These are phyloP conservation scores for Microcebus ravelobensis DNA, from an alignment of 2,113 vertebrate genomes.

Conservation along the genomic window DNA sequence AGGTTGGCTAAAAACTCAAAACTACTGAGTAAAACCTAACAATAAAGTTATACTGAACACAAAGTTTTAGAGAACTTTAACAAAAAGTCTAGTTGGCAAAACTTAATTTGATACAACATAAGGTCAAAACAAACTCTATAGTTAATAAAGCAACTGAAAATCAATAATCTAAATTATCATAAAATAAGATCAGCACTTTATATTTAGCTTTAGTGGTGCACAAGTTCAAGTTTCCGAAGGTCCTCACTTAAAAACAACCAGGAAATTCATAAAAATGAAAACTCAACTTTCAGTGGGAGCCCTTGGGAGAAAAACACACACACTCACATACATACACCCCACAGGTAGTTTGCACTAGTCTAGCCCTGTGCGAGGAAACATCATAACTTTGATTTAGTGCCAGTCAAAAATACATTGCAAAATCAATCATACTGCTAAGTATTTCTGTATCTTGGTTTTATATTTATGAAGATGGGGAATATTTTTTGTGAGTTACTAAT, in stretches of 20 bases:
- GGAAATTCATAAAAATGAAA: background rate
- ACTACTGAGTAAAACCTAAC: background rate
- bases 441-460: background rate
- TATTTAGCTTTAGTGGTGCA: background rate
- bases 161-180: constrained; percentile 12
- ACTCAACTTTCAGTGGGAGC: background rate
- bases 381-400: background rate
- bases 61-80: background rate
- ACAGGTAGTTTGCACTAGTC: background rate
- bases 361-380: background rate
- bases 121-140: background rate
- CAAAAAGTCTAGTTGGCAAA: background rate
- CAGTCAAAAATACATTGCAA: background rate
- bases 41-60: background rate
- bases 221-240: background rate
- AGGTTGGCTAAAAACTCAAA: constrained; percentile 8
- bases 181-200: background rate
- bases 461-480: background rate
- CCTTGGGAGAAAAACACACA: background rate
- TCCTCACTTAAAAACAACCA: background rate
- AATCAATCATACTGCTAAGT: constrained; percentile 9
- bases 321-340: background rate
- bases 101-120: background rate
- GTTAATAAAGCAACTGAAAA: constrained; percentile 26
- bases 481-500: background rate